These are phyloP conservation scores for Calephelis virginiensis DNA, from an alignment of 1,140 invertebrate species.

Conservation along the genomic window DNA sequence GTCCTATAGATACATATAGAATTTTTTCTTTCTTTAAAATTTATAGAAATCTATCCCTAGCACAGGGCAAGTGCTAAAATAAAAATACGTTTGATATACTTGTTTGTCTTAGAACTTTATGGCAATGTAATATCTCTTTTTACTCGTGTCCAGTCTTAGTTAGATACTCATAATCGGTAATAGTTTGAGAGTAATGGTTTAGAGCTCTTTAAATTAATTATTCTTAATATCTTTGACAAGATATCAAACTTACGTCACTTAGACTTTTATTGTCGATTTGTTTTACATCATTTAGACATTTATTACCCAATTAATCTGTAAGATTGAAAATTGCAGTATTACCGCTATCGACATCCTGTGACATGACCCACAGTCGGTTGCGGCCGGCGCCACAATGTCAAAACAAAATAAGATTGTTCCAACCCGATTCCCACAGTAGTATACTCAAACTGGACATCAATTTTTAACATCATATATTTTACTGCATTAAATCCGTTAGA, in stretches of 20 bases:
- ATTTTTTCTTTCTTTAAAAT: no score
- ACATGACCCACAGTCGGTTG: slow-evolving; percentile 35
- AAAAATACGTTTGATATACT: no score
- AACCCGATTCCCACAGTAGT: slow-evolving; percentile 63
- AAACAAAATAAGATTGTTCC: slow-evolving; percentile 54
- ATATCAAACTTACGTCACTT: no score
- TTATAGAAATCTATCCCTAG: no score
- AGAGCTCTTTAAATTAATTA: not conserved
- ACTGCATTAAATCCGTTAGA: not conserved
- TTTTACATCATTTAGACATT: not conserved
- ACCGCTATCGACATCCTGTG: slow-evolving; percentile 20
- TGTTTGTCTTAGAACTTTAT: no score
- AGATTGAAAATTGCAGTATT: not conserved
- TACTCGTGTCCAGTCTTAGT: no score
- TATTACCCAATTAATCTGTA: not conserved
- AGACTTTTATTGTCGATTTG: not conserved
- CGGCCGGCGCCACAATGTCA: slow-evolving; percentile 59
- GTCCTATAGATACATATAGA: no score
- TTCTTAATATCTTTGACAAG: no score
- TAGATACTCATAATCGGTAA: no score
- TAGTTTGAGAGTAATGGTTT: no score
- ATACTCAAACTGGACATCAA: slow-evolving; percentile 1
- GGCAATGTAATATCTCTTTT: no score
- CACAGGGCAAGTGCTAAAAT: no score
- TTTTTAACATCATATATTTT: not conserved